Percentiles rank a stretch among this genome's conserved stretches.
These are phyloP conservation scores for Mongoloraphidia duomilia DNA, from an alignment of 2,888 invertebrate genomes.

Conservation along the genomic window DNA sequence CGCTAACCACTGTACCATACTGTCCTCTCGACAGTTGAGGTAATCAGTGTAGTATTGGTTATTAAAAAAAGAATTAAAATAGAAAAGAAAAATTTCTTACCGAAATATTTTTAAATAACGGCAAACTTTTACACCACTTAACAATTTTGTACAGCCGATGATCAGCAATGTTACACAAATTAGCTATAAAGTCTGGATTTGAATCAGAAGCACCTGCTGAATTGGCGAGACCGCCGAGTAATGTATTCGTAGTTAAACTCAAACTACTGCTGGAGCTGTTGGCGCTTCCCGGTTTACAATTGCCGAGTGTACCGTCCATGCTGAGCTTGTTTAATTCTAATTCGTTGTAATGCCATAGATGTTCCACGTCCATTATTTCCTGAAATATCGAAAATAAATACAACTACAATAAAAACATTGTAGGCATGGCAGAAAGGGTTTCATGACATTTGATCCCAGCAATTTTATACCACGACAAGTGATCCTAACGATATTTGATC, in stretches of 20 bases:
- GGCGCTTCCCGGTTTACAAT: slow-evolving; percentile 26
- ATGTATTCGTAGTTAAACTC: slow-evolving; percentile 35
- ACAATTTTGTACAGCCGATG: slow-evolving; percentile 93
- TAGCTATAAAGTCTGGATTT: slow-evolving; percentile 73
- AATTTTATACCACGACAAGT: no score
- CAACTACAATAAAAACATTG: neutral
- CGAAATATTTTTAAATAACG: slow-evolving; percentile 90
- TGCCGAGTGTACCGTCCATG: slow-evolving; percentile 16
- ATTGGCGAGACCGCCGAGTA: slow-evolving; percentile 38
- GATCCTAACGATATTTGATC: no score
- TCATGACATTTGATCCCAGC: no score
- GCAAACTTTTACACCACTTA: slow-evolving; percentile 95
- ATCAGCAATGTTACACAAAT: slow-evolving; percentile 88
- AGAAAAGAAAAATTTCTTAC: slow-evolving; percentile 34
- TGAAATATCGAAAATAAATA: slow-evolving; percentile 25
- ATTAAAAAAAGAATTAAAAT: neutral
- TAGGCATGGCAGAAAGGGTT: neutral
- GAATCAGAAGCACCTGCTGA: slow-evolving; percentile 39
- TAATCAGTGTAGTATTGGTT: no score
- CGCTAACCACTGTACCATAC: no score
- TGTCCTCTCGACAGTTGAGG: no score
- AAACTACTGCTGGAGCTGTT: slow-evolving; percentile 27
- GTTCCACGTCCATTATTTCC: slow-evolving; percentile 94
- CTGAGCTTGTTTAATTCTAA: slow-evolving; percentile 56
- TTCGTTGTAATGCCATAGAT: slow-evolving; percentile 88